A percentile compares a stretch with the other conserved stretches of the same genome.
These are phyloP conservation scores for Cricetomys ansorgei DNA, from an alignment of 2,113 vertebrate genomes.

Conservation along the genomic window DNA sequence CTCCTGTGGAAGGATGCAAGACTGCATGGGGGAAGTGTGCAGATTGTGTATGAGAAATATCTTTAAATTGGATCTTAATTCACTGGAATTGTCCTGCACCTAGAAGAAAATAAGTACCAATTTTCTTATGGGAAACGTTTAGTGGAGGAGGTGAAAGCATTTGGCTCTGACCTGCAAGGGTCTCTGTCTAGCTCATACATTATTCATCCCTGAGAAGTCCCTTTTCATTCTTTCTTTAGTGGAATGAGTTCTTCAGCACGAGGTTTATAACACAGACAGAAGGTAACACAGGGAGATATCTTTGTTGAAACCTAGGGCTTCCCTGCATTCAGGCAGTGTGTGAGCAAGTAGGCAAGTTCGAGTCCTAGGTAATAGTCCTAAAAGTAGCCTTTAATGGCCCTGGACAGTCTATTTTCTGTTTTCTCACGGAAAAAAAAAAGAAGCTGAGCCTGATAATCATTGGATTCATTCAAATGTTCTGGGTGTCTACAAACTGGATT, in stretches of 20 bases:
- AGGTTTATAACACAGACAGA: background rate
- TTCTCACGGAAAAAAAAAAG: constrained; percentile 19
- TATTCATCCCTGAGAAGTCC: background rate
- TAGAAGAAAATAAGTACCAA: constrained; percentile 14
- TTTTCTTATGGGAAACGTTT: constrained; percentile 45
- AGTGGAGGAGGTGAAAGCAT: constrained; percentile 12
- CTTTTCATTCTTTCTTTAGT: constrained; percentile 26
- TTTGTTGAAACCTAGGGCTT: background rate
- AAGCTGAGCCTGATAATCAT: constrained; percentile 25
- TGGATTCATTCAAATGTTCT: constrained; percentile 37
- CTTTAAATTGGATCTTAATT: constrained; percentile 31
- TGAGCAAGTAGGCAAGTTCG: background rate
- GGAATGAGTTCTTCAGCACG: background rate
- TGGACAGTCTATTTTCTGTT: background rate
- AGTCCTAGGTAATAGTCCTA: background rate
- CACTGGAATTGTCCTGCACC: background rate
- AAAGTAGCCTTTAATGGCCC: background rate
- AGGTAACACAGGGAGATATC: background rate
- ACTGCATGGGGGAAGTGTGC: background rate
- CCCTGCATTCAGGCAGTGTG: background rate
- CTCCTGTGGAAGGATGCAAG: background rate
- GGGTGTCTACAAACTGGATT: background rate
- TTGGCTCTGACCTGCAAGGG: background rate
- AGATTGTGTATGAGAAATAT: background rate
- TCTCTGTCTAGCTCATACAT: background rate